Evolutionary conservation across 2,888 invertebrate genomes (phyloP).

Genomic region (Trichogramma evanescens): DNA sequence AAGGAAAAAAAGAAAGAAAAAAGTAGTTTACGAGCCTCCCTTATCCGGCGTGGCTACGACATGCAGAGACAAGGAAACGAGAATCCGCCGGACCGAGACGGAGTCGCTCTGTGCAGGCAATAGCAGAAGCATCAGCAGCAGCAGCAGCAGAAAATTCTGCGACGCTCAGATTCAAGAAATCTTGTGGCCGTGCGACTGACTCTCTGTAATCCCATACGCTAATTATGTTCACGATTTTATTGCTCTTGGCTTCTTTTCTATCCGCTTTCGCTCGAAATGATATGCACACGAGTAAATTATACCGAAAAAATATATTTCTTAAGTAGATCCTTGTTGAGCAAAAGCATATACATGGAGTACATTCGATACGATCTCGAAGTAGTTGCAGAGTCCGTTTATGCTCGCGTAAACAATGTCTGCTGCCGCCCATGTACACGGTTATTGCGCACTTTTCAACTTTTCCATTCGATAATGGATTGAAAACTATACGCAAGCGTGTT

Average conservation of each 20-base stretch:
- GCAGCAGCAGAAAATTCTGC: too few relatives aligned
- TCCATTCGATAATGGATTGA: too few relatives aligned
- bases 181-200: slow-evolving; percentile 19
- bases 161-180: slow-evolving; percentile 10
- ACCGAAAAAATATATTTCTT: too few relatives aligned
- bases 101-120: too few relatives aligned
- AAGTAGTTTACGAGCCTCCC: slow-evolving; percentile 22
- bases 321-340: too few relatives aligned
- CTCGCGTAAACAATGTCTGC: slow-evolving; percentile 8
- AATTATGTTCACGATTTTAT: slow-evolving; percentile 41
- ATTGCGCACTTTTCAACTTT: not conserved
- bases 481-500: too few relatives aligned
- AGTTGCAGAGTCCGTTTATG: slow-evolving; percentile 1
- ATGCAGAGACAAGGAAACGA: not conserved
- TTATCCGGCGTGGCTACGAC: slow-evolving; percentile 16
- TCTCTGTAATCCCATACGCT: slow-evolving; percentile 24
- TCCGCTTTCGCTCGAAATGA: slow-evolving; percentile 1
- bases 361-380: not conserved
- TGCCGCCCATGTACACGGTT: not conserved
- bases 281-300: not conserved
- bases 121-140: too few relatives aligned
- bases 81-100: slow-evolving; percentile 12
- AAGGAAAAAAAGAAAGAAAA: not conserved
- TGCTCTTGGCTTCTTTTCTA: slow-evolving; percentile 15
- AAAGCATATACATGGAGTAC: too few relatives aligned